A percentile compares a stretch with the other conserved stretches of the same genome.
These are phyloP conservation scores for Acropternis orthonyx DNA, from an alignment of 2,797 vertebrate genomes.

Conservation along the genomic window DNA sequence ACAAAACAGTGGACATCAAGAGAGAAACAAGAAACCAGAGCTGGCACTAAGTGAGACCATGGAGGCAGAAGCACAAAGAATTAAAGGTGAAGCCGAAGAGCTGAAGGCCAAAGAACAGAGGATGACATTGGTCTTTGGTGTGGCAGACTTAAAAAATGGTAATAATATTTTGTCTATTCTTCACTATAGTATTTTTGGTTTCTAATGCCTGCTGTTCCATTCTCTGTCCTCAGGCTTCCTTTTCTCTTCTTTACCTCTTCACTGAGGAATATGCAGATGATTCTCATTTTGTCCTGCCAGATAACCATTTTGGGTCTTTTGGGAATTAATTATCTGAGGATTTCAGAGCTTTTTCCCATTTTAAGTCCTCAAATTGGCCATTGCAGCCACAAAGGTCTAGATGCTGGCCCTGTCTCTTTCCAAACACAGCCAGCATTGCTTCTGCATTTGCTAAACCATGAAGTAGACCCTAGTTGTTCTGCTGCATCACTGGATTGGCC, in stretches of 20 bases:
- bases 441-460: background rate
- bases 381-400: background rate
- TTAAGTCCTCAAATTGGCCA: background rate
- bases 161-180: background rate
- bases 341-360: background rate
- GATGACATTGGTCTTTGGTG: conserved; percentile 9
- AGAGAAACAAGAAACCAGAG: background rate
- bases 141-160: conserved; percentile 68
- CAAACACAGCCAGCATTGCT: background rate
- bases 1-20: background rate
- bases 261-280: background rate
- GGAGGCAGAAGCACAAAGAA: background rate
- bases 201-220: background rate
- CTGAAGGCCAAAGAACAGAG: background rate
- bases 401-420: background rate
- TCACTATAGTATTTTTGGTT: background rate
- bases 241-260: background rate
- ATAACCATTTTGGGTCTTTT: background rate
- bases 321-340: background rate
- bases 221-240: background rate
- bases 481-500: background rate
- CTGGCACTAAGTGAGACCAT: background rate
- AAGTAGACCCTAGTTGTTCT: background rate
- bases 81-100: background rate
- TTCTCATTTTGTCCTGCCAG: background rate